Conservation (phyloP, 2,113 vertebrate genomes). For the Eublepharis macularius region DNA sequence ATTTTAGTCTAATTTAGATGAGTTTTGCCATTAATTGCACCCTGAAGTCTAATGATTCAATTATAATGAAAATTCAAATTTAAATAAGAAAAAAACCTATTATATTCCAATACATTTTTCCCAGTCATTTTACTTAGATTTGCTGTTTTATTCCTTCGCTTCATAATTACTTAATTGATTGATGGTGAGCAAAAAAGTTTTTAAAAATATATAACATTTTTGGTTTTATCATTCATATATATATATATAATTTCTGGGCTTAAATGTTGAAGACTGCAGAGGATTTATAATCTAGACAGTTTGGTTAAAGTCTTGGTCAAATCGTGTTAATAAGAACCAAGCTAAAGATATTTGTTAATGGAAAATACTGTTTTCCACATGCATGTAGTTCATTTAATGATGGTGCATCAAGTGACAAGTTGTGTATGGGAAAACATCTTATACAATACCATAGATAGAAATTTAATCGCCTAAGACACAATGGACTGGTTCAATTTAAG, state of each 20-base stretch:
- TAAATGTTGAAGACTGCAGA: neutral
- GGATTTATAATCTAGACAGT: neutral
- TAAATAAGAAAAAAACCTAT: slow-evolving; percentile 3
- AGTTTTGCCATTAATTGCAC: slow-evolving; percentile 39
- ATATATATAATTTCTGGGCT: neutral
- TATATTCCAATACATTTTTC: neutral
- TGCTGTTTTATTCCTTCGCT: neutral
- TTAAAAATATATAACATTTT: neutral
- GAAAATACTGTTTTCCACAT: neutral
- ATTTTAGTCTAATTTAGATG: slow-evolving; percentile 19
- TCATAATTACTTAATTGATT: neutral
- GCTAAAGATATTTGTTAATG: neutral
- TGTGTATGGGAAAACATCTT: neutral
- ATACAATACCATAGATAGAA: no score
- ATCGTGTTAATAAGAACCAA: neutral
- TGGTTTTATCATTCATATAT: no score
- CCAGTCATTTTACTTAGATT: neutral
- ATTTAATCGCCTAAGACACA: neutral
- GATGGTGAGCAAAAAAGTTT: accelerated
- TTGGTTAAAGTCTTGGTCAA: neutral
- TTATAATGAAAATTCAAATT: slow-evolving; percentile 13
- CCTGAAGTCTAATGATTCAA: neutral
- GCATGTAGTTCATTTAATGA: neutral
- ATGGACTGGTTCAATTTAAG: neutral
- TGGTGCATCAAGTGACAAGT: neutral